These are phyloP conservation scores for Diplolepis rosae DNA, from an alignment of 2,888 invertebrate species.

Conservation along the genomic window DNA sequence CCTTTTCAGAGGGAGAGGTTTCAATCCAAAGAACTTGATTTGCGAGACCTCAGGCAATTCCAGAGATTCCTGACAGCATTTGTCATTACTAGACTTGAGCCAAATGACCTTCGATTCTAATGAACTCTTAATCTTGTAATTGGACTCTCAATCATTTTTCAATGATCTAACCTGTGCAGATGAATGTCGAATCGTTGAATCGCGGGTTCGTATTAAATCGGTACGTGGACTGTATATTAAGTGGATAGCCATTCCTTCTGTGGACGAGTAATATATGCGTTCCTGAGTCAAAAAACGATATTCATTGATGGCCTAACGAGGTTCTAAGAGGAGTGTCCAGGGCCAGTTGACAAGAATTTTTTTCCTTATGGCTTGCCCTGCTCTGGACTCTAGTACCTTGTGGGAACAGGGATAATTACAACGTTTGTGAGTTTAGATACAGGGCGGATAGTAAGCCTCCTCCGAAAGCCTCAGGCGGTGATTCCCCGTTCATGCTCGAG, in stretches of 20 bases:
- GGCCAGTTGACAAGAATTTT: constrained; percentile 45
- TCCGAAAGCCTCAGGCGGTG: constrained; percentile 67
- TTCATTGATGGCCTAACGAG: constrained; percentile 38
- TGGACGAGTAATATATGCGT: not conserved
- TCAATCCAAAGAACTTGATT: not conserved
- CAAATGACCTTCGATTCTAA: not conserved
- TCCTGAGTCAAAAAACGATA: constrained; percentile 13
- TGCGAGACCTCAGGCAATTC: not conserved
- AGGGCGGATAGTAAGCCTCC: constrained; percentile 66
- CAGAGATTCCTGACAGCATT: not conserved
- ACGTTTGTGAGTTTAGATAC: constrained; percentile 68
- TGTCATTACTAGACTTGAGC: too few relatives aligned
- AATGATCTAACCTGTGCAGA: not conserved
- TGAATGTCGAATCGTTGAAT: not conserved
- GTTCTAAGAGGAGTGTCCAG: constrained; percentile 39
- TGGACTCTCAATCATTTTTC: not conserved
- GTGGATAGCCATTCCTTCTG: not conserved
- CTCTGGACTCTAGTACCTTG: constrained; percentile 60
- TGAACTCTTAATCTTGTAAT: not conserved
- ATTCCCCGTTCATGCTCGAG: constrained; percentile 69
- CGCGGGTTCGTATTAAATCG: not conserved
- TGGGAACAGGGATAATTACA: constrained; percentile 72
- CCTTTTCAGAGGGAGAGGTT: not conserved
- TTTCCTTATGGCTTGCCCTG: constrained; percentile 47
- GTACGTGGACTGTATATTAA: not conserved